Percentiles rank a stretch among this genome's conserved stretches.
Conservation (phyloP, 2,113 vertebrate genomes). For the Macrotus californicus region DNA sequence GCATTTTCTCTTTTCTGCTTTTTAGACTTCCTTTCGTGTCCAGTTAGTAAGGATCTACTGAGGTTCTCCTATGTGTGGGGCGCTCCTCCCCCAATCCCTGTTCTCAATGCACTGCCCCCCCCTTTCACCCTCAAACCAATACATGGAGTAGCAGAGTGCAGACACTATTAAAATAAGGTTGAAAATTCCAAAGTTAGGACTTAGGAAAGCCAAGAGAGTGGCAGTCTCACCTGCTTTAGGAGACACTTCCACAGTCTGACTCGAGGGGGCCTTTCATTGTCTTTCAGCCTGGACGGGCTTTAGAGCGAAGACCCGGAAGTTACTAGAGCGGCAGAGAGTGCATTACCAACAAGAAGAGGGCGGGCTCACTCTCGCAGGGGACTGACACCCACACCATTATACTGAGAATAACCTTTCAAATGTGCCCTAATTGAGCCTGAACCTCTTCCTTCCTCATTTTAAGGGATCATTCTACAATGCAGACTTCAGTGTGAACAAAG, state of each 20-base stretch:
- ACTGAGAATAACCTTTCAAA: not conserved
- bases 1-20: not conserved
- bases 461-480: not conserved
- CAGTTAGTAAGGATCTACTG: not conserved
- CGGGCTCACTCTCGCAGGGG: not conserved
- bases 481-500: slow-evolving; percentile 43
- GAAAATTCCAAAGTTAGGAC: not conserved
- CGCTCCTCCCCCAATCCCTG: not conserved
- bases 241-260: not conserved
- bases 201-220: not conserved
- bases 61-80: not conserved
- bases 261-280: not conserved
- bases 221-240: not conserved
- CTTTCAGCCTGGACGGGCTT: not conserved
- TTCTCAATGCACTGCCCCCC: not conserved
- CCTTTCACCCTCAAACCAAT: not conserved
- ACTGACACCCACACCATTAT: not conserved
- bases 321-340: not conserved
- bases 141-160: accelerated
- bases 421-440: slow-evolving; percentile 32
- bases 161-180: not conserved
- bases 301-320: not conserved
- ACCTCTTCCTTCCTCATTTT: slow-evolving; percentile 40
- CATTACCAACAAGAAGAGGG: not conserved
- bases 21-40: not conserved